Evolutionary conservation across 2,888 invertebrate genomes (phyloP).

Genomic region (Ommatoiulus sabulosus): DNA sequence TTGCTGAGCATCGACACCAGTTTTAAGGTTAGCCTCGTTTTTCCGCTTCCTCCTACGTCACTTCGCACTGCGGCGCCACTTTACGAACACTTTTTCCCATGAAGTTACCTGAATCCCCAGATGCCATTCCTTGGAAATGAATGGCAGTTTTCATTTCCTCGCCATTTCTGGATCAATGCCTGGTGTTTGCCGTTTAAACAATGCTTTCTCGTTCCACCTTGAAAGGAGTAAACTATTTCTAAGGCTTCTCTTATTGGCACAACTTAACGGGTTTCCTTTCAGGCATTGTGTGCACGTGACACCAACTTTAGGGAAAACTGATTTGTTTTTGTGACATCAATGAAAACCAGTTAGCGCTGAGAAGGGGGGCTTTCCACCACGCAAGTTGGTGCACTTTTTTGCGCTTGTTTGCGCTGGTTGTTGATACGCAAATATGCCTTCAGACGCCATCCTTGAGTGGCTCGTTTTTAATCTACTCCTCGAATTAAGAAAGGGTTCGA

Average conservation of each 20-base stretch:
- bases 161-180: not conserved
- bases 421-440: not conserved
- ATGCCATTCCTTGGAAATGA: not conserved
- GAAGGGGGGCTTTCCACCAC: not conserved
- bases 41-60: not conserved
- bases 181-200: not conserved
- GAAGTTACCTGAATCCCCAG: not conserved
- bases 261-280: not conserved
- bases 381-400: not conserved
- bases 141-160: not conserved
- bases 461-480: not conserved
- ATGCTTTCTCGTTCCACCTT: not conserved
- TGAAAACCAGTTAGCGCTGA: not conserved
- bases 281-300: not conserved
- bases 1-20: constrained; percentile 3
- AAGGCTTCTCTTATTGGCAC: constrained; percentile 1
- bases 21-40: not conserved
- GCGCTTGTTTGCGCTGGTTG: not conserved
- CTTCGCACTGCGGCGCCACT: not conserved
- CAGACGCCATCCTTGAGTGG: not conserved
- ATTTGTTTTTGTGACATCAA: not conserved
- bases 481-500: constrained; percentile 7
- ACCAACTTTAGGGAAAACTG: not conserved
- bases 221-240: not conserved
- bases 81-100: not conserved